phyloP scores from a whole-genome alignment of 2,797 vertebrate species.

The Pagetopsis macropterus region DNA sequence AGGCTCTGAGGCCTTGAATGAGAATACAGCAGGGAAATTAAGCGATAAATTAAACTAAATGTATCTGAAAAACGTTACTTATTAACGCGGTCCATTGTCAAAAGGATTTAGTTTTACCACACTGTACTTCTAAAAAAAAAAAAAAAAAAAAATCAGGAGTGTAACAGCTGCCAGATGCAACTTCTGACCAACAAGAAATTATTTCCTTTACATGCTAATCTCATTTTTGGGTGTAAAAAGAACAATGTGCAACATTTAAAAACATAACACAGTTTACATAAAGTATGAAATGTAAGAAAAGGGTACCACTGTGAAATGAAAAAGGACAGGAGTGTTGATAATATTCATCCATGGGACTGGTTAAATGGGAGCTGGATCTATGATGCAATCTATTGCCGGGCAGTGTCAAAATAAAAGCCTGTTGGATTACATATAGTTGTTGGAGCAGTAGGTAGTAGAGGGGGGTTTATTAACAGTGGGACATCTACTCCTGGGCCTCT shows the following conservation, averaged over 20 bases:
- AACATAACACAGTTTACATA: conserved; percentile 40
- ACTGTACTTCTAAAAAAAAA: not conserved
- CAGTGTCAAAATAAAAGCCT: conserved; percentile 24
- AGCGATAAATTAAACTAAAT: conserved; percentile 22
- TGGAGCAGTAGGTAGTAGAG: conserved; percentile 49
- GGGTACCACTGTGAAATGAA: conserved; percentile 61
- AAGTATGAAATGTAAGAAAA: conserved; percentile 43
- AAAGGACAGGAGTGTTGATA: conserved; percentile 52
- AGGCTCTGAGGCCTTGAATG: conserved; percentile 21
- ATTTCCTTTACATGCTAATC: conserved; percentile 10
- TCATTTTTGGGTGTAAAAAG: conserved; percentile 39
- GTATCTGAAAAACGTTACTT: conserved; percentile 4
- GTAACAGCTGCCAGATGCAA: conserved; percentile 10
- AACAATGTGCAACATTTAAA: conserved; percentile 61
- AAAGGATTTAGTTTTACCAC: conserved; percentile 3
- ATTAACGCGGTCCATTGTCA: conserved; percentile 3
- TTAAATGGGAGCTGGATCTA: conserved; percentile 43
- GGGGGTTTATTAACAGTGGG: conserved; percentile 11
- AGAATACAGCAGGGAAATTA: conserved; percentile 27
- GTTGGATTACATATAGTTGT: conserved; percentile 29
- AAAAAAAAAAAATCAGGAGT: conserved; percentile 12
- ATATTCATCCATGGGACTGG: conserved; percentile 39
- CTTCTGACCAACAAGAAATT: conserved; percentile 33
- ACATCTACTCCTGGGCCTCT: conserved; percentile 89
- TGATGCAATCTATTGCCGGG: not conserved